Evolutionary conservation across 2,888 invertebrate species (phyloP), one percentile per base, ranked within the genome.

Genomic region (Mesodorylaimus sp.): DNA sequence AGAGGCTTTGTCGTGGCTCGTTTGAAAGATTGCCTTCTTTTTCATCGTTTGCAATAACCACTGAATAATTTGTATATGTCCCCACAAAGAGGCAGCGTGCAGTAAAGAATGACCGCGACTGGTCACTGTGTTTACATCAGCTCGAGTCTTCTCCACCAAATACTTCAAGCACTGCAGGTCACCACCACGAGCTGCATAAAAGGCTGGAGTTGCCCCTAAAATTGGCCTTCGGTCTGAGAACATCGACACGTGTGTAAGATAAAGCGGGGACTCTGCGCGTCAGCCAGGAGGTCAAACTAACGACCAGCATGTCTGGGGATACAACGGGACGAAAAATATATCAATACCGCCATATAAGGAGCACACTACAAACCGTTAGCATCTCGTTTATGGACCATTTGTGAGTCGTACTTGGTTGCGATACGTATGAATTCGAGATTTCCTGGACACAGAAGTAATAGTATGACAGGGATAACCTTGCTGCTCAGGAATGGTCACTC

Each of bases 101-200:
- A 62, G 56, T 38, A 62, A 56, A 10, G 61, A 58, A 52, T 62
- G 61, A 1, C 61, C 60, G 49, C 59, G 49, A 41, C 54, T 54
- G 43, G 55, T 57, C n/a, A 55, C 54, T 13, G 53, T 54, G 25
- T 55, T 55, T 47, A 60, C 52, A 44, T 60, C 58, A 28, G 58
- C 57, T 25, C 55, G 51, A 21, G 57, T 58, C 49, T 60, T 60
- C 44, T 62, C 61, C 16, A 61, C 56, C 47, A 62, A 48, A 48
- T 54, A 62, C n/a, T 57, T 54, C 1, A 60, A 52, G 38, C 59
- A 56, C 5, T 50, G 54, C 26, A 61, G 52, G 42, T 60, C 59
- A 21, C 61, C 61, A 19, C 58, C 59, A 45, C 61, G 62, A 0
- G 56, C 58, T 7, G 62, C 60, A 48, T 62, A 62, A 13, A 61